Base-by-base conservation (phyloP, 2,797 vertebrate species). In the Lepus townsendii region DNA sequence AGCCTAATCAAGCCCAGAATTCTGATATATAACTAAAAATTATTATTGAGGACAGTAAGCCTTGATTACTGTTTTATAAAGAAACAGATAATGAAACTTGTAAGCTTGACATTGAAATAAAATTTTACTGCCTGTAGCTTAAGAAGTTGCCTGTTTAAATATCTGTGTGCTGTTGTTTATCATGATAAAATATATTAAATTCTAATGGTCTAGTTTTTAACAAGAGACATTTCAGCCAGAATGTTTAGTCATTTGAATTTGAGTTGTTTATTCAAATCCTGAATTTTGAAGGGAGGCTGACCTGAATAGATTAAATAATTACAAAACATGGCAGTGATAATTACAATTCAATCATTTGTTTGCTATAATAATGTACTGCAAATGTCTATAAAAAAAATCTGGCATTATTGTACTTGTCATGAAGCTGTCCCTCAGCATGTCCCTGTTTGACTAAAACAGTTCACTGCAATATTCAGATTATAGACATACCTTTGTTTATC, bases 241-340 rank as follows among this genome's bases (percentile, higher is more conserved):
- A n/a, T 75, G 83, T 93, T 72, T 27, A 82, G 35, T 22, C 22
- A 16, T 69, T 87, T 92, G 22, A 77, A 93, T 57, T 82, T 73
- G 52, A 90, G 26, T 30, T 85, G 16, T 82, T 90, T 7, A 54
- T 83, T 83, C 92, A 52, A 85, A 89, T 79, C 72, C 12, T 91
- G 50, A 26, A 94, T 32, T 68, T 93, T 72, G 57, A 91, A 91
- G 7, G 5, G 20, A 87, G 11, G 27, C 19, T 78, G 60, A 10
- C 27, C 73, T 52, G 32, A 90, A 78, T 88, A 93, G 26, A 90
- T 84, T 73, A 88, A 90, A 87, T 77, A 93, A 90, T 90, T 83
- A 7, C 16, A 89, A 96, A 96, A 82, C 38, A 91, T 38, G 17
- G 20, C 7, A 92, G 38, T 68, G 90, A 62, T 92, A 88, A 94